These are phyloP conservation scores for Euwallacea similis DNA, from an alignment of 1,140 invertebrate species.

Conservation along the genomic window DNA sequence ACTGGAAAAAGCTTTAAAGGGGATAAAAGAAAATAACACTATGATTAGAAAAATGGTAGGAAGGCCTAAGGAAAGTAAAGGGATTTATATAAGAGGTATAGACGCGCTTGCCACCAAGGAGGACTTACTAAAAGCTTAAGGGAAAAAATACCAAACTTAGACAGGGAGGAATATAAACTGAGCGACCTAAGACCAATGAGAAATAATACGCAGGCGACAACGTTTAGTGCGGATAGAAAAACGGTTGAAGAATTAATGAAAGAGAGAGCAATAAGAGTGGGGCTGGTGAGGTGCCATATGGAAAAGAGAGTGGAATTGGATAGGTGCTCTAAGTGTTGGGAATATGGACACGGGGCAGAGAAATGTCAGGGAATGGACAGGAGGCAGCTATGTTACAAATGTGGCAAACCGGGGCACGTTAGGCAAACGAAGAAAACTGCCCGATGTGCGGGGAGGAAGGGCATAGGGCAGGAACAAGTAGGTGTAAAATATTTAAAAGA, in stretches of 20 bases:
- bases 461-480: constrained; percentile 12
- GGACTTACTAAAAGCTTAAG: constrained; percentile 20
- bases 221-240: constrained; percentile 14
- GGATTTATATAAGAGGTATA: too few species aligned
- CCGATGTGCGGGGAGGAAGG: too few species aligned
- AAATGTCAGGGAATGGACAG: constrained; percentile 31
- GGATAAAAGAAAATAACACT: too few species aligned
- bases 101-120: constrained; percentile 16
- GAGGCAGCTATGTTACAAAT: constrained; percentile 21
- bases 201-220: constrained; percentile 15
- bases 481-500: constrained; percentile 6
- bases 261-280: not conserved
- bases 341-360: constrained; percentile 6
- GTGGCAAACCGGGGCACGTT: constrained; percentile 30
- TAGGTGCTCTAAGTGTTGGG: constrained; percentile 38
- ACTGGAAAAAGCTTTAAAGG: too few species aligned
- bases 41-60: too few species aligned
- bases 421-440: constrained; percentile 9
- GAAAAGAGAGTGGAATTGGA: constrained; percentile 12
- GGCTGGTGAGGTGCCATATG: constrained; percentile 12
- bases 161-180: not conserved
- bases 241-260: constrained; percentile 19
- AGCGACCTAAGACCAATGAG: constrained; percentile 1
- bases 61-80: too few species aligned
- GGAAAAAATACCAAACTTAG: not conserved